phyloP scores from a whole-genome alignment of 2,888 invertebrate species.

The Dioctria linearis region DNA sequence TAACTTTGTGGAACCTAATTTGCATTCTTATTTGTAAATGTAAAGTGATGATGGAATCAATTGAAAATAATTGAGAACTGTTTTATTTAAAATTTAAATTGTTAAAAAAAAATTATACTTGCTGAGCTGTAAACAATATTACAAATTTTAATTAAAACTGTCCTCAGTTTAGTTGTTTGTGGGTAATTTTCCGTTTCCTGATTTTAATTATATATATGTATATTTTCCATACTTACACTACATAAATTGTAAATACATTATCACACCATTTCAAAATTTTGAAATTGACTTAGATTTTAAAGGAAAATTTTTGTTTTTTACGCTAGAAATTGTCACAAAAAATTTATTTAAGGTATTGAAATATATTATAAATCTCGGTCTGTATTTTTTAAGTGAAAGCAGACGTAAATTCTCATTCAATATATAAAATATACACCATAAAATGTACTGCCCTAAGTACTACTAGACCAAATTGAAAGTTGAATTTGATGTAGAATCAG shows the following conservation, averaged over 20 bases:
- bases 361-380: too few species aligned
- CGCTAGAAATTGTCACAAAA: neutral
- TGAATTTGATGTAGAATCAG: too few species aligned
- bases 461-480: too few species aligned
- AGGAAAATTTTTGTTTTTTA: too few species aligned
- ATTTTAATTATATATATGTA: neutral
- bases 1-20: conserved; percentile 31
- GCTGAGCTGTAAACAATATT: neutral
- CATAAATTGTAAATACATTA: neutral
- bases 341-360: too few species aligned
- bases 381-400: too few species aligned
- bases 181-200: conserved; percentile 9
- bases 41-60: conserved; percentile 44
- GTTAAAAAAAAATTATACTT: neutral
- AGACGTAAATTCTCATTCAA: too few species aligned
- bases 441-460: too few species aligned
- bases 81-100: neutral
- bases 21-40: conserved; percentile 5
- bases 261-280: neutral
- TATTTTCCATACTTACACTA: neutral
- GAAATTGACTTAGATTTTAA: neutral
- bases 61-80: conserved; percentile 22
- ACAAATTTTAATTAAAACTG: neutral
- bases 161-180: conserved; percentile 14
- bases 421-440: too few species aligned